phyloP scores from a whole-genome alignment of 92 coral and sea anemone genomes.

The Virgularia gustaviana region DNA sequence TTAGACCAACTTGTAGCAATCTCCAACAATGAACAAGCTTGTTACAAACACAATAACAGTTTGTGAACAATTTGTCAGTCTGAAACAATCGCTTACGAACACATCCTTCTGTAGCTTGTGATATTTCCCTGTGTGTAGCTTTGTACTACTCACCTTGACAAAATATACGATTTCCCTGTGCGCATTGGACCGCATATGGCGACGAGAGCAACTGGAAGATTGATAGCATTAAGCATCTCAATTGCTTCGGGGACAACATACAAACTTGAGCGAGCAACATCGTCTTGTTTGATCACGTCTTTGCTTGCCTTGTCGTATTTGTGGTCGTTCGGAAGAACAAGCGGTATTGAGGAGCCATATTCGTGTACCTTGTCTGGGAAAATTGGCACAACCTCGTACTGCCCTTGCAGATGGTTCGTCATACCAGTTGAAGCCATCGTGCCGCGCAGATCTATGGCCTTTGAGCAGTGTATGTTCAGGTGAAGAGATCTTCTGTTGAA shows the following conservation, averaged over 20 bases:
- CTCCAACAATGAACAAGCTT: no score
- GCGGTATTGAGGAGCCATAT: constrained; percentile 25
- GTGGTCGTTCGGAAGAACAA: constrained; percentile 29
- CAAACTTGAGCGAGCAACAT: constrained; percentile 21
- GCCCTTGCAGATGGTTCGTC: constrained; percentile 5
- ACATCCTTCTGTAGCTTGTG: no score
- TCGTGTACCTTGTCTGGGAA: background rate
- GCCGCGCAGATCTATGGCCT: background rate
- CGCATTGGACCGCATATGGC: constrained; percentile 38
- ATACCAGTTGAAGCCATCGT: background rate
- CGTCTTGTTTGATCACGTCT: background rate
- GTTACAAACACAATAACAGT: no score
- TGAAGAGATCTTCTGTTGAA: no score
- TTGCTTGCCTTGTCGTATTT: constrained; percentile 17
- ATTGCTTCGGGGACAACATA: constrained; percentile 33
- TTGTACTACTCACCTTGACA: constrained; percentile 21
- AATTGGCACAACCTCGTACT: constrained; percentile 8
- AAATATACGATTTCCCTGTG: constrained; percentile 29
- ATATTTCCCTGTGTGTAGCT: background rate
- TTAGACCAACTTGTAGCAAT: no score
- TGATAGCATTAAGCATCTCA: constrained; percentile 13
- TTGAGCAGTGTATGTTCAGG: background rate
- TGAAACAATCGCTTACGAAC: no score
- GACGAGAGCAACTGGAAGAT: constrained; percentile 16
- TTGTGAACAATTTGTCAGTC: no score